phyloP scores from a whole-genome alignment of 2,888 invertebrate species.

The Entomobrya proxima region DNA sequence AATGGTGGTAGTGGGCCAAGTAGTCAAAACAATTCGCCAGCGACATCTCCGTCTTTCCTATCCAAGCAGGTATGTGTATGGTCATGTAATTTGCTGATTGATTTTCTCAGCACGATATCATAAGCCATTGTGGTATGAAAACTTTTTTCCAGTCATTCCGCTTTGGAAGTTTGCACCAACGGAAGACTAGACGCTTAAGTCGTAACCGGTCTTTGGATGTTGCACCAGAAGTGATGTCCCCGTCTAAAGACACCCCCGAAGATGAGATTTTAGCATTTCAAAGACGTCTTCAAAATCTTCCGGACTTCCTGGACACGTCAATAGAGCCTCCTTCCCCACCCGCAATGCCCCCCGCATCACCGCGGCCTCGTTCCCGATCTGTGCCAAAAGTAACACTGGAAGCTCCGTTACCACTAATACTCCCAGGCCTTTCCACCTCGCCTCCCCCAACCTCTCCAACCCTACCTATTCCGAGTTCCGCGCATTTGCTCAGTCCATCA shows the following conservation, averaged over 20 bases:
- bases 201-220: slow-evolving; percentile 74
- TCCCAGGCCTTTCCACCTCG: slow-evolving; percentile 75
- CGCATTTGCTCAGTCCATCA: slow-evolving; percentile 75
- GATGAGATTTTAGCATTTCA: slow-evolving; percentile 81
- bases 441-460: slow-evolving; percentile 74
- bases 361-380: slow-evolving; percentile 78
- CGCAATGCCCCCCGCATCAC: slow-evolving; percentile 75
- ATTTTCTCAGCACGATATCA: neutral
- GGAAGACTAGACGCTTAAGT: slow-evolving; percentile 72
- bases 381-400: slow-evolving; percentile 79
- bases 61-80: slow-evolving; percentile 70
- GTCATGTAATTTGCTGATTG: neutral
- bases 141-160: slow-evolving; percentile 72
- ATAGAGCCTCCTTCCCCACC: slow-evolving; percentile 77
- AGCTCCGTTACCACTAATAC: slow-evolving; percentile 77
- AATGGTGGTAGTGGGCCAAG: slow-evolving; percentile 73
- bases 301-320: slow-evolving; percentile 78
- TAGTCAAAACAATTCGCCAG: slow-evolving; percentile 74
- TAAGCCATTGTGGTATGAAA: neutral
- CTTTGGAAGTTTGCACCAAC: slow-evolving; percentile 74
- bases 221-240: slow-evolving; percentile 74
- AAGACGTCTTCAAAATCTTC: slow-evolving; percentile 81
- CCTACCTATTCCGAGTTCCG: slow-evolving; percentile 72
- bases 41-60: slow-evolving; percentile 74
- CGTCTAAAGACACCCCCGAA: slow-evolving; percentile 77